Conservation (phyloP, 2,888 invertebrate species). For the Apotomis capreana region DNA sequence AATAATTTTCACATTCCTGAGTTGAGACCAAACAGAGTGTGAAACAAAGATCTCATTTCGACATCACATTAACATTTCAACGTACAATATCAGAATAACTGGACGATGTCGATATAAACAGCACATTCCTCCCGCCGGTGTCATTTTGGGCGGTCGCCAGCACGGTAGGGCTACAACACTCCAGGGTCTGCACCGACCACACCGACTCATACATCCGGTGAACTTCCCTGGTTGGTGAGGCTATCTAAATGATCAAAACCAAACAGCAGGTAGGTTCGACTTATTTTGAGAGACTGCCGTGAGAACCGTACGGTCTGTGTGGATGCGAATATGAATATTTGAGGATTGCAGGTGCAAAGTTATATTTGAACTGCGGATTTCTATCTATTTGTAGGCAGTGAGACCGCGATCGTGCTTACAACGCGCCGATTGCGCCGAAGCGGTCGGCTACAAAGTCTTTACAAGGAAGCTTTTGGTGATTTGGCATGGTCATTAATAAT, state of each 20-base stretch:
- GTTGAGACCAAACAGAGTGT: conserved; percentile 1
- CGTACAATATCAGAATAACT: conserved; percentile 40
- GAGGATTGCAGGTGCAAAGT: conserved; percentile 37
- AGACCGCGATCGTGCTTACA: conserved; percentile 10
- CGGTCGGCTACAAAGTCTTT: not conserved
- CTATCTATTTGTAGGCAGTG: conserved; percentile 31
- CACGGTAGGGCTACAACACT: conserved; percentile 27
- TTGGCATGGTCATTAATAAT: no score
- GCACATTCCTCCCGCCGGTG: conserved; percentile 38
- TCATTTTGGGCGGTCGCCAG: conserved; percentile 37
- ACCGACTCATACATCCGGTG: conserved; percentile 8
- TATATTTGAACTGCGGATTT: conserved; percentile 38
- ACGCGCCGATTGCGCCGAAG: conserved; percentile 15
- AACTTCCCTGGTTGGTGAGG: not conserved
- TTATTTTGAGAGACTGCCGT: not conserved
- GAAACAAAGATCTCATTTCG: conserved; percentile 51
- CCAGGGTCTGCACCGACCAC: conserved; percentile 25
- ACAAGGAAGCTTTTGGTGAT: not conserved
- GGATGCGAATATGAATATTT: conserved; percentile 10
- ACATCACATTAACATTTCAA: conserved; percentile 70
- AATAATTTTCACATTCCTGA: not conserved
- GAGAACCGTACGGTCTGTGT: conserved; percentile 1
- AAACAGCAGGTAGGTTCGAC: not conserved
- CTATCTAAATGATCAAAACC: not conserved
- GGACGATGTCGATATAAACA: conserved; percentile 41